These are phyloP conservation scores for Proterorhinus semilunaris DNA, from an alignment of 2,113 vertebrate genomes.

Conservation along the genomic window DNA sequence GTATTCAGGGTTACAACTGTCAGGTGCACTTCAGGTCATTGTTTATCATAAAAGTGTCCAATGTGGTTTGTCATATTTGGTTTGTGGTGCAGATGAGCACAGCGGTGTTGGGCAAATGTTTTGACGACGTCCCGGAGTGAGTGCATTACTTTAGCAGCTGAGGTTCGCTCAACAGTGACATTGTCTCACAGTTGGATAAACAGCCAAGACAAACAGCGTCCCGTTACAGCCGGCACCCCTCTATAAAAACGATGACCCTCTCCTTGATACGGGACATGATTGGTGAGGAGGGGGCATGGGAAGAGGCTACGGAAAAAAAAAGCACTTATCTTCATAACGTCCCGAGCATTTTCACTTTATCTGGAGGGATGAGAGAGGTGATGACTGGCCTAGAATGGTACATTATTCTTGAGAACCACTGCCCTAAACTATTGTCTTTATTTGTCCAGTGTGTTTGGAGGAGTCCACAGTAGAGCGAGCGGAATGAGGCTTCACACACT, in stretches of 20 bases:
- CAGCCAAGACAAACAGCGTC: slow-evolving; percentile 36
- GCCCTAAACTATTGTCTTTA: slow-evolving; percentile 18
- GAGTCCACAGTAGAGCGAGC: slow-evolving; percentile 27
- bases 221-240: slow-evolving; percentile 32
- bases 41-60: no score
- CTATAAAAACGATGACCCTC: slow-evolving; percentile 15
- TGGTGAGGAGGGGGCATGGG: slow-evolving; percentile 39
- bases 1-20: not conserved
- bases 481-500: slow-evolving; percentile 57
- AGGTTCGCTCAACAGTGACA: slow-evolving; percentile 15
- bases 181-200: slow-evolving; percentile 50
- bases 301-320: slow-evolving; percentile 41
- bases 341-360: slow-evolving; percentile 23
- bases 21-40: no score
- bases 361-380: slow-evolving; percentile 48
- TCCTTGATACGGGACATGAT: slow-evolving; percentile 48
- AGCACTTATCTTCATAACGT: slow-evolving; percentile 42
- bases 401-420: slow-evolving; percentile 7
- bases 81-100: not conserved
- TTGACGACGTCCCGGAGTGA: slow-evolving; percentile 17
- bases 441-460: slow-evolving; percentile 39
- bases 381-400: slow-evolving; percentile 50
- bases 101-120: slow-evolving; percentile 14
- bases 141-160: slow-evolving; percentile 14
- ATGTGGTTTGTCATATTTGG: not conserved